These are phyloP conservation scores for Pachypsylla venusta DNA, from an alignment of 1,140 invertebrate genomes.

Conservation along the genomic window DNA sequence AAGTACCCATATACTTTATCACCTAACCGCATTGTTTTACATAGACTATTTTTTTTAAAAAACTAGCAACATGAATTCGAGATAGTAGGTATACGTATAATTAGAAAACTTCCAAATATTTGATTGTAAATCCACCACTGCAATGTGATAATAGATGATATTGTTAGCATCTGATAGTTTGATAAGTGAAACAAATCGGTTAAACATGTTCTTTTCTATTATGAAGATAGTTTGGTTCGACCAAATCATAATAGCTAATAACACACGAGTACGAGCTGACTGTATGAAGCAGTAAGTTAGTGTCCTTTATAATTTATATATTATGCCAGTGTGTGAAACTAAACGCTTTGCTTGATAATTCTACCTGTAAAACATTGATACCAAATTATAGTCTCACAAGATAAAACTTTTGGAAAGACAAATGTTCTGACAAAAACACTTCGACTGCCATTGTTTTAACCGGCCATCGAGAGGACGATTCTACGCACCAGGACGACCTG, in stretches of 20 bases:
- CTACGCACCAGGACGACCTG: background rate
- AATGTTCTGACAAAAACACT: no score
- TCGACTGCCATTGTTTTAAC: no score
- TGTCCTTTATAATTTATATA: background rate
- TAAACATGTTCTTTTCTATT: background rate
- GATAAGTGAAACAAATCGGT: conserved; percentile 5
- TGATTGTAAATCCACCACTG: background rate
- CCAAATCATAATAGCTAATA: background rate
- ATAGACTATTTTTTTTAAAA: background rate
- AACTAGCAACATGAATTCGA: background rate
- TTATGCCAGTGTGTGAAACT: background rate
- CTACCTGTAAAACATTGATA: no score
- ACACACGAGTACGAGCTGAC: no score
- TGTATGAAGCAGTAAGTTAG: background rate
- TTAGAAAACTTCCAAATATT: background rate
- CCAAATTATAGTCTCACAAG: background rate
- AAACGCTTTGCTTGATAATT: background rate
- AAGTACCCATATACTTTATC: background rate
- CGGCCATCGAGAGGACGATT: no score
- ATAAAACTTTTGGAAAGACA: background rate
- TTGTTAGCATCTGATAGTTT: background rate
- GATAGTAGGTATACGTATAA: background rate
- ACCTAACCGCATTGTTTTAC: background rate
- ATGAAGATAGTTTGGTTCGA: background rate
- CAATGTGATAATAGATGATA: background rate